phyloP scores from a whole-genome alignment of 2,888 invertebrate genomes.

The Microctonus brassicae region DNA sequence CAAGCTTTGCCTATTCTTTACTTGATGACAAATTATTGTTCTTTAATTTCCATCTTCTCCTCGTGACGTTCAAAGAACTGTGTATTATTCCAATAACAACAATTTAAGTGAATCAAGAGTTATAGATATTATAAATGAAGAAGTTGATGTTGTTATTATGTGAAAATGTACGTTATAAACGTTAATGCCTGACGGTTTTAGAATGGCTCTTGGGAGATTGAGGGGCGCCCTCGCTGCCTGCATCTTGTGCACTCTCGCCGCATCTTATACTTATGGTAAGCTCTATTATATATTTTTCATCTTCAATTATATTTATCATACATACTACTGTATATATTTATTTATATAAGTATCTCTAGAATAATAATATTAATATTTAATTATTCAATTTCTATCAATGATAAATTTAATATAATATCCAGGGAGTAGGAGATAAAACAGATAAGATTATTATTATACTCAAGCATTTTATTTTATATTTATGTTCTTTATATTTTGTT shows the following conservation, averaged over 20 bases:
- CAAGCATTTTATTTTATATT: background rate
- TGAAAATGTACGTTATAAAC: conserved; percentile 48
- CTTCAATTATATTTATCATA: background rate
- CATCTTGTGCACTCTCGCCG: conserved; percentile 51
- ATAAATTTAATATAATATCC: no score
- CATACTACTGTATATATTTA: no score
- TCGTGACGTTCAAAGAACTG: conserved; percentile 18
- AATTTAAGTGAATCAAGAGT: conserved; percentile 8
- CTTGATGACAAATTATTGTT: conserved; percentile 25
- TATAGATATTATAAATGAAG: conserved; percentile 4
- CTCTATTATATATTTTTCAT: conserved; percentile 7
- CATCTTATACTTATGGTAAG: conserved; percentile 39
- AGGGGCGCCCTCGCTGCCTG: conserved; percentile 52
- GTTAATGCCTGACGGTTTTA: conserved; percentile 44
- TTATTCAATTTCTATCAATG: no score
- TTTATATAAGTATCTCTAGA: no score
- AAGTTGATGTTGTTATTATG: conserved; percentile 26
- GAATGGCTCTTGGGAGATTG: conserved; percentile 55
- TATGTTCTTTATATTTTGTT: background rate
- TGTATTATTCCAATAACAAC: background rate
- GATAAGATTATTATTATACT: background rate
- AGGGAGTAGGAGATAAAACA: background rate
- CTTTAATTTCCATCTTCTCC: background rate
- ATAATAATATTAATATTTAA: no score
- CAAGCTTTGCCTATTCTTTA: conserved; percentile 19